Evolutionary conservation across 2,797 vertebrate genomes (phyloP), one percentile per base, ranked within the genome.

Genomic region (Xenopus petersii): DNA sequence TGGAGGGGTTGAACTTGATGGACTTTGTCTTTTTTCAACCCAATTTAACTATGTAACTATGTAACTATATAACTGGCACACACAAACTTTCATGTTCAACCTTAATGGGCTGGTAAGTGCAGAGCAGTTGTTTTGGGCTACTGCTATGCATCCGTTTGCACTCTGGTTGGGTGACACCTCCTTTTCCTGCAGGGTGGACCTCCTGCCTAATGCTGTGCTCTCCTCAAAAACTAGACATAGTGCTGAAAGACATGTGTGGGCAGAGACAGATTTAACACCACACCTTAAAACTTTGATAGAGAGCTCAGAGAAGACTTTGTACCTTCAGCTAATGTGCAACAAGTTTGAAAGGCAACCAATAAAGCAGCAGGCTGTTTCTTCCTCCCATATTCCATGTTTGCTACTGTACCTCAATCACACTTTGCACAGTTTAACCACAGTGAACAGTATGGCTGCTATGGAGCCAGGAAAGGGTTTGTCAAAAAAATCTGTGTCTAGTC

Each of bases 391-490:
- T 58, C 94, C 95, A 4, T 95, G 94, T 54, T 89, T 99, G 59
- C 91, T 98, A 60, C 88, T 97, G 17, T 96, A 94, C 82, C 81
- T 97, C 80, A 94, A 96, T 0, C 93, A 96, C 77, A 90, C 89
- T 0, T 73, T 70, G 51, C 71, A 74, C 17, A 68, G 65, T 64
- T 30, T 1, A n/a, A 16, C 64, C 7, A 65, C 30, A 70, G 83
- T 71, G 82, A 84, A 64, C 0, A 12, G 7, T 17, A 6, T 63
- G 51, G 75, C 65, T 5, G n/a, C 70, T 76, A 13, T 51, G 73
- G 46, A 15, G 7, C 64, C 56, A 73, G 54, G 4, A 26, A 71
- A 59, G 5, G 9, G 30, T 47, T 16, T 59, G 60, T 15, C 42
- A n/a, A 1, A 13, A 0, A 71, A 59, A 5, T 5, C 36, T 47